Evolutionary conservation across 2,113 vertebrate species (phyloP), one percentile per base, ranked within the genome.

Genomic region (Leucopsar rothschildi): DNA sequence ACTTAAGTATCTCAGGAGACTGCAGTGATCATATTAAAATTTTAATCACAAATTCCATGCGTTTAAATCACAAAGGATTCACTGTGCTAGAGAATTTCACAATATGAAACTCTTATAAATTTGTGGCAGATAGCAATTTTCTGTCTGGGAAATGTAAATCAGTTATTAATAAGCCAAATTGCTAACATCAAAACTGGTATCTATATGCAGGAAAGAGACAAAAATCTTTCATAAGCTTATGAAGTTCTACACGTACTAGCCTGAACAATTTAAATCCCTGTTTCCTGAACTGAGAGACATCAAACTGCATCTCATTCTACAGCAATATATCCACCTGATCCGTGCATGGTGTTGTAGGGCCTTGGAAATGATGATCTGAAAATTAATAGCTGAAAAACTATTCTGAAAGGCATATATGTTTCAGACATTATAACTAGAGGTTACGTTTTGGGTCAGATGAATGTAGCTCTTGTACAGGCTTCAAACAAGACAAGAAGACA

Each of bases 141-240:
- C 95, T 98, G 92, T 96, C 97, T 97, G 96, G 81, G 93, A 98
- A 97, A 97, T 98, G 97, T 96, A 98, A 97, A 98, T 98, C 95
- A 97, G 97, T 93, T 97, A 97, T 97, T 98, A 98, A 97, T 94
- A 92, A 98, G 92, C 91, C 88, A 96, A 97, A 97, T 87, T 92
- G 45, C 95, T 97, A 97, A 93, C 96, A 98, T 97, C 94, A 98
- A 97, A 97, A 94, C 66, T 91, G 25, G 66, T 78, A 88, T 91
- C 92, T 89, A 71, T 92, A 94, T 5, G 64, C 90, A 91, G 39
- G 86, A 84, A 86, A 96, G 80, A 97, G 84, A 97, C 68, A 96
- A 97, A 96, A 97, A 93, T 86, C 81, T 94, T 87, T 91, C 93
- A 68, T 29, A 88, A 50, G 28, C 35, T 79, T 73, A 57, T 82